Conservation (phyloP, 2,113 vertebrate genomes). For the Vidua chalybeata region DNA sequence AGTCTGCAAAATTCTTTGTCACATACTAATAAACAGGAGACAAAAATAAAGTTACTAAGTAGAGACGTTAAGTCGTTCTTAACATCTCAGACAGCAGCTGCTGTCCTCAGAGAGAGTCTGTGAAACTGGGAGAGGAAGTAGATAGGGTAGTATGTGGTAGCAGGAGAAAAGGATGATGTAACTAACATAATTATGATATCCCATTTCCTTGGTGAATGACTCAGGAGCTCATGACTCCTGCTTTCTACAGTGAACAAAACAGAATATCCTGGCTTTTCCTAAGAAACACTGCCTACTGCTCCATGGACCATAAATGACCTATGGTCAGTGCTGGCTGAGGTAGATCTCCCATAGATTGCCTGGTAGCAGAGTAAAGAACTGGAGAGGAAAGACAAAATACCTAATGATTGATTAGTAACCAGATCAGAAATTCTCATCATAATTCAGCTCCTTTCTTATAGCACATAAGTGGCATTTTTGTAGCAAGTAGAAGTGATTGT, state of each 20-base stretch:
- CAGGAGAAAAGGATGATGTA: neutral
- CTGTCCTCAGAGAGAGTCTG: neutral
- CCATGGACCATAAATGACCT: neutral
- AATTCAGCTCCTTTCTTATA: neutral
- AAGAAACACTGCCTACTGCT: neutral
- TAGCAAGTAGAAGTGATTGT: neutral
- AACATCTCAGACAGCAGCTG: neutral
- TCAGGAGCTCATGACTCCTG: neutral
- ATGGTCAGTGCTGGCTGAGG: neutral
- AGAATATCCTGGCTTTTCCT: neutral
- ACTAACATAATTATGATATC: slow-evolving; percentile 19
- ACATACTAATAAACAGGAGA: neutral
- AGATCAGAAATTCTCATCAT: neutral
- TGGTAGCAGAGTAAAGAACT: neutral
- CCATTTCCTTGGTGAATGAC: neutral
- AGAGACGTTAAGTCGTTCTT: neutral
- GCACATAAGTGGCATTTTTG: neutral
- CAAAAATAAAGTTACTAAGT: neutral
- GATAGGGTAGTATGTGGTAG: neutral
- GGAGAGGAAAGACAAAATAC: neutral
- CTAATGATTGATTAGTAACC: neutral
- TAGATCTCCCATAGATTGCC: neutral
- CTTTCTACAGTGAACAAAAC: neutral
- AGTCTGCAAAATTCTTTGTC: neutral
- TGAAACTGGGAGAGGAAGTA: neutral